phyloP scores from a whole-genome alignment of 2,888 invertebrate species.

The Xylota sylvarum region DNA sequence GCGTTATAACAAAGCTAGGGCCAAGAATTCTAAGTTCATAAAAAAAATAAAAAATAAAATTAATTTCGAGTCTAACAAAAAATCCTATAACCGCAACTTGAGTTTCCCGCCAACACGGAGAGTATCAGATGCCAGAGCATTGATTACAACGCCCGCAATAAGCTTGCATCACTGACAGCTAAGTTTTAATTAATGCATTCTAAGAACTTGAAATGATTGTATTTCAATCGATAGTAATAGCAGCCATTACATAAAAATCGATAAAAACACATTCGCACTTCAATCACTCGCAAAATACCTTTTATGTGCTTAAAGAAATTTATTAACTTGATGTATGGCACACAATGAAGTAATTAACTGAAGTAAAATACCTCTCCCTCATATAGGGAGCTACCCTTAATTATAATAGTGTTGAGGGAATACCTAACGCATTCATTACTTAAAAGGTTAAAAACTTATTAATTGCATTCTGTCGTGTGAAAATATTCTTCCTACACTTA shows the following conservation, averaged over 20 bases:
- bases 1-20: too few relatives aligned
- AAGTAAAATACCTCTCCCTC: not conserved
- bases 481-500: slow-evolving; percentile 1
- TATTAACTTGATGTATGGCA: not conserved
- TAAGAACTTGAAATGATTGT: not conserved
- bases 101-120: not conserved
- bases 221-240: not conserved
- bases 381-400: not conserved
- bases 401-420: not conserved
- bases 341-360: not conserved
- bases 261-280: not conserved
- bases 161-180: not conserved
- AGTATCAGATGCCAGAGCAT: not conserved
- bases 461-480: not conserved
- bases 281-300: not conserved
- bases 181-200: not conserved
- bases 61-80: too few relatives aligned
- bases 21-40: too few relatives aligned
- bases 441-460: not conserved
- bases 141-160: not conserved
- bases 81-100: not conserved
- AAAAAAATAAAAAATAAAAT: too few relatives aligned
- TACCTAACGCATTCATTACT: not conserved
- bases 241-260: not conserved
- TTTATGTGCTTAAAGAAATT: not conserved